Percentiles rank a stretch among this genome's conserved stretches.
phyloP scores from a whole-genome alignment of 2,797 vertebrate genomes.

The Sebastes goodei region DNA sequence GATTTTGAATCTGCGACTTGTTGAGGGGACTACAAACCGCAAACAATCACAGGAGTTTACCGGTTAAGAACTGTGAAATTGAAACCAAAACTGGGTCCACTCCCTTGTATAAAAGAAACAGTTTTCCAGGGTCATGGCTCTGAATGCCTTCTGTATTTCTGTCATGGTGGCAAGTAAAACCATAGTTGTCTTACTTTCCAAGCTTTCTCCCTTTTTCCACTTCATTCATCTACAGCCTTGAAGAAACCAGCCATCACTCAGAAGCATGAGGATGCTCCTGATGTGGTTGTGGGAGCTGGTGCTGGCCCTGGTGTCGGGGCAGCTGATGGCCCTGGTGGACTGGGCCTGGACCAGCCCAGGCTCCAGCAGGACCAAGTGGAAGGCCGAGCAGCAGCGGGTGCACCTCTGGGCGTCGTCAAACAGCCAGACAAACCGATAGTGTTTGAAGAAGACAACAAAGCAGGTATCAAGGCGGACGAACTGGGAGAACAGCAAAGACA shows the following conservation, averaged over 20 bases:
- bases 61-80: not conserved
- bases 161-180: not conserved
- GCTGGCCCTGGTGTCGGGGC: constrained; percentile 58
- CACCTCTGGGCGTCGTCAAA: constrained; percentile 43
- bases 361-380: constrained; percentile 74
- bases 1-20: not conserved
- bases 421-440: constrained; percentile 75
- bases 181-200: not conserved
- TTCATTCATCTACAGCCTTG: constrained; percentile 64
- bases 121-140: not conserved
- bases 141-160: not conserved
- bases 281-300: constrained; percentile 59
- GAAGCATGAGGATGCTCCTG: constrained; percentile 65
- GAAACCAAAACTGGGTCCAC: not conserved
- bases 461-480: constrained; percentile 80
- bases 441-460: constrained; percentile 83
- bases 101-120: not conserved
- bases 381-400: constrained; percentile 36
- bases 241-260: constrained; percentile 85
- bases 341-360: constrained; percentile 72
- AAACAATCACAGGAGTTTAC: too few species aligned
- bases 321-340: constrained; percentile 65
- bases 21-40: not conserved
- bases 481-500: constrained; percentile 81
- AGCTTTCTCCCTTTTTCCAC: not conserved